phyloP scores from a whole-genome alignment of 2,888 invertebrate species.

The Mythimna lalbum region DNA sequence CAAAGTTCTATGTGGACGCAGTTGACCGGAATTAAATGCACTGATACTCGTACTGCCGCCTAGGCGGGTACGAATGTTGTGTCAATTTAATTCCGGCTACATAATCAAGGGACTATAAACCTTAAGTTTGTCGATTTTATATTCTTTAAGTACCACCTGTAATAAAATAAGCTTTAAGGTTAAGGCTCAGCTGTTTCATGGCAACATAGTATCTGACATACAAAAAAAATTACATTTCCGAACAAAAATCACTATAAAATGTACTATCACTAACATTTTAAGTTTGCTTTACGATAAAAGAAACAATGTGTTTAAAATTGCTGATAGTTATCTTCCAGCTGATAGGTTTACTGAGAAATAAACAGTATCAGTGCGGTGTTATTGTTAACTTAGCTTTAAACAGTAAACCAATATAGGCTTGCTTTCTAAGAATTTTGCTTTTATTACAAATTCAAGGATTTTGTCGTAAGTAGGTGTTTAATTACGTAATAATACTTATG shows the following conservation, averaged over 20 bases:
- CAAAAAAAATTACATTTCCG: neutral
- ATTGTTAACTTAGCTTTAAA: conserved; percentile 55
- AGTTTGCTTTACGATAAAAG: conserved; percentile 19
- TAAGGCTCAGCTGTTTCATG: neutral
- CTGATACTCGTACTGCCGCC: too few relatives aligned
- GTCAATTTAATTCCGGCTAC: too few relatives aligned
- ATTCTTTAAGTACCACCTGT: too few relatives aligned
- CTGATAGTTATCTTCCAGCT: conserved; percentile 46
- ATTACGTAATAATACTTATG: conserved; percentile 18
- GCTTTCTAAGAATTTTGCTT: conserved; percentile 51
- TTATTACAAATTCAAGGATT: conserved; percentile 44
- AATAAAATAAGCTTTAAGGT: neutral
- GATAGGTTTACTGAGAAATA: conserved; percentile 57
- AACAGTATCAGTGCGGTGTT: conserved; percentile 49
- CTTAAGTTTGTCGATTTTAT: too few relatives aligned
- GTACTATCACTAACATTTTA: neutral
- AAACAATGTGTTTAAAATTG: conserved; percentile 41
- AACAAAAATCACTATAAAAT: neutral
- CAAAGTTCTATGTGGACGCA: too few relatives aligned
- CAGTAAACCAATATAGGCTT: conserved; percentile 58
- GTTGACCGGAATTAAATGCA: too few relatives aligned
- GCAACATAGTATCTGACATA: neutral
- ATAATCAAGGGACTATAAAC: too few relatives aligned
- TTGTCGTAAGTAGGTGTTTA: conserved; percentile 26
- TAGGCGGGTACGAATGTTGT: too few relatives aligned